Percentiles rank a stretch among this genome's conserved stretches.
These are phyloP conservation scores for Thera britannica DNA, from an alignment of 2,888 invertebrate species.

Conservation along the genomic window DNA sequence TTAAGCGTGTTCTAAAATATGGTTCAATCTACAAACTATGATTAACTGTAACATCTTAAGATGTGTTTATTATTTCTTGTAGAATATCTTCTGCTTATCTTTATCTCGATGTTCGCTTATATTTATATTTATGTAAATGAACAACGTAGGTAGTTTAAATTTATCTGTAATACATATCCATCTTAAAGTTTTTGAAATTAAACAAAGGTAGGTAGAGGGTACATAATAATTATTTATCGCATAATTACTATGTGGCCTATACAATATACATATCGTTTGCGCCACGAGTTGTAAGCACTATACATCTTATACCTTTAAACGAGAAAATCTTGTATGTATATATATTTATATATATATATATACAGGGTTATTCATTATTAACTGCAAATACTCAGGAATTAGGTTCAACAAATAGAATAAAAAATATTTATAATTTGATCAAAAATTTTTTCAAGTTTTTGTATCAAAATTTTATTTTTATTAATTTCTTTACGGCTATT, in stretches of 20 bases:
- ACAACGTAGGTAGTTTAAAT: not conserved
- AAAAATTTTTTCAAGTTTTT: too few species aligned
- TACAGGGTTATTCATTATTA: too few species aligned
- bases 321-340: too few species aligned
- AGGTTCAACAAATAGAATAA: too few species aligned
- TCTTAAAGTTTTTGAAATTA: not conserved
- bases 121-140: not conserved
- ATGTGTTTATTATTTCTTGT: conserved; percentile 73
- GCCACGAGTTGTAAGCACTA: not conserved
- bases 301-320: too few species aligned
- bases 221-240: not conserved
- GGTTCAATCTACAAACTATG: conserved; percentile 33
- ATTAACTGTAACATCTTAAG: conserved; percentile 60
- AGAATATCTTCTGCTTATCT: conserved; percentile 23
- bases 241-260: not conserved
- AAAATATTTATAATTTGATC: too few species aligned
- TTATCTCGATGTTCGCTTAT: not conserved
- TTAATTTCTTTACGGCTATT: too few species aligned
- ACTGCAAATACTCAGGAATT: too few species aligned
- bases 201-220: not conserved
- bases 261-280: not conserved
- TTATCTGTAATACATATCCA: conserved; percentile 12
- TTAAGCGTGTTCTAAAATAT: conserved; percentile 48
- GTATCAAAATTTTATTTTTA: too few species aligned
- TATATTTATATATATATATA: too few species aligned